Conservation (phyloP, 1,140 invertebrate species). For the Drosophila albomicans region DNA sequence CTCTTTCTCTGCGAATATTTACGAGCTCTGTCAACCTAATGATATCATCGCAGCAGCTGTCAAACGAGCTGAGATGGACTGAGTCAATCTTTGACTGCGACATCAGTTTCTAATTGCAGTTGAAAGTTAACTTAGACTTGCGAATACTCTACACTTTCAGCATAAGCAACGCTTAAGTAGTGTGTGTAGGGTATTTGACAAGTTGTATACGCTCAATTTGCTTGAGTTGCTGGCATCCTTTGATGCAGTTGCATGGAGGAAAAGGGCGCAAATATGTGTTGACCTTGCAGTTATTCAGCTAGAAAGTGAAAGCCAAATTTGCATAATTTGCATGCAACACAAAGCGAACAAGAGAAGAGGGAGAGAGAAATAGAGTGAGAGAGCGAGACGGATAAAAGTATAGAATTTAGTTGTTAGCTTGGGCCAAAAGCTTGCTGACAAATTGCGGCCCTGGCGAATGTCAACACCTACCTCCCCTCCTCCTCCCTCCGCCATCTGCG, state of each 20-base stretch:
- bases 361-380: not conserved
- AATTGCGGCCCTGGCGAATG: slow-evolving; percentile 59
- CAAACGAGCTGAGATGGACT: slow-evolving; percentile 49
- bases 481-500: not conserved
- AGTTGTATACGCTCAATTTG: not conserved
- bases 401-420: slow-evolving; percentile 67
- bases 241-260: slow-evolving; percentile 18
- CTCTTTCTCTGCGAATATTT: not conserved
- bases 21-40: slow-evolving; percentile 41
- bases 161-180: too few species aligned
- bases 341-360: slow-evolving; percentile 7
- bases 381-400: slow-evolving; percentile 32
- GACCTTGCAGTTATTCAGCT: slow-evolving; percentile 72
- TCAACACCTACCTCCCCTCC: slow-evolving; percentile 44
- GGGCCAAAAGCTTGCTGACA: slow-evolving; percentile 65
- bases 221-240: slow-evolving; percentile 13
- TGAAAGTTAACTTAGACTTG: not conserved
- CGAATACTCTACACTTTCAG: slow-evolving; percentile 17
- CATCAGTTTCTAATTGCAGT: slow-evolving; percentile 58
- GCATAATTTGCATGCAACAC: slow-evolving; percentile 72
- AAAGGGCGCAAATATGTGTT: slow-evolving; percentile 65
- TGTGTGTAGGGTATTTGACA: not conserved
- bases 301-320: slow-evolving; percentile 76
- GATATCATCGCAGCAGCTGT: slow-evolving; percentile 51
- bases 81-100: slow-evolving; percentile 59